Evolutionary conservation across 2,113 vertebrate genomes (phyloP).

Genomic region (Porphyrio hochstetteri): DNA sequence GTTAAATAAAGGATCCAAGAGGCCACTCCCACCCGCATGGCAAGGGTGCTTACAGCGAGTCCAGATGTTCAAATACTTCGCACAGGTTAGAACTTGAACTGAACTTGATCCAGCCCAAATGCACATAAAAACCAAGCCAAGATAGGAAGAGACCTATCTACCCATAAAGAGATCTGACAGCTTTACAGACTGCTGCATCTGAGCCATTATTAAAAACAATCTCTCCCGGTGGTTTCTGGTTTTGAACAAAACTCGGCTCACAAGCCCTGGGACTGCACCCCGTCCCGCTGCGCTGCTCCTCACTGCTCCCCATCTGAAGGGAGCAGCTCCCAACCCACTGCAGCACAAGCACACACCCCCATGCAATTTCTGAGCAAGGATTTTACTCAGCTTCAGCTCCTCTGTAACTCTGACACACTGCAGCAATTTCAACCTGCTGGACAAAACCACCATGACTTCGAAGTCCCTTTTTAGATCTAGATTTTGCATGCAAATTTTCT

Average conservation of each 20-base stretch:
- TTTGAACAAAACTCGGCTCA: neutral
- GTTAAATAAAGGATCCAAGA: neutral
- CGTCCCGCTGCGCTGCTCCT: too few species aligned
- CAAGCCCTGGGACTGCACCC: neutral
- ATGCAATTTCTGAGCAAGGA: too few species aligned
- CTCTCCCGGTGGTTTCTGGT: neutral
- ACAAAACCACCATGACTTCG: neutral
- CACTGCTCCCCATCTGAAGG: too few species aligned
- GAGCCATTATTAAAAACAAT: neutral
- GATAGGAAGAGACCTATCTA: neutral
- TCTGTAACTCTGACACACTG: neutral
- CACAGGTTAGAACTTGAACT: constrained; percentile 31
- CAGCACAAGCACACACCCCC: neutral
- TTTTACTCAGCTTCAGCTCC: neutral
- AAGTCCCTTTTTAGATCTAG: neutral
- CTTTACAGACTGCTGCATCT: neutral
- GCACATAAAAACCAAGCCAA: neutral
- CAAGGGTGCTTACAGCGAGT: accelerated
- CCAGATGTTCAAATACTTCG: constrained; percentile 32
- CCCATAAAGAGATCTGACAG: neutral
- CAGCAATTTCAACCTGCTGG: neutral
- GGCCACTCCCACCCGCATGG: neutral
- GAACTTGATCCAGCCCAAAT: neutral
- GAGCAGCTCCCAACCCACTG: neutral
- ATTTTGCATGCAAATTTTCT: neutral